phyloP scores from a whole-genome alignment of 2,113 vertebrate genomes.

The Lepidothrix coronata region DNA sequence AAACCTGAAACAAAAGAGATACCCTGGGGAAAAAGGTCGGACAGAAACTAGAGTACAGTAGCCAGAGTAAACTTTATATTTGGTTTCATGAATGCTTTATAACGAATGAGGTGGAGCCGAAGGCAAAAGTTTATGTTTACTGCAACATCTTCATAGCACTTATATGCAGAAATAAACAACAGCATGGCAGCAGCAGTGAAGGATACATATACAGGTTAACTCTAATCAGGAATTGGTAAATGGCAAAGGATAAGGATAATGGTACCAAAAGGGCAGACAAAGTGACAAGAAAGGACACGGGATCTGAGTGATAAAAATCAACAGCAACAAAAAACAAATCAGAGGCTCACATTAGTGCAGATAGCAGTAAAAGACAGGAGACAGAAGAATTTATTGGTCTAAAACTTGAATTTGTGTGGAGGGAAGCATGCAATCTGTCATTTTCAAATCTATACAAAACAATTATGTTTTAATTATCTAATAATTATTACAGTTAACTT shows the following conservation, averaged over 20 bases:
- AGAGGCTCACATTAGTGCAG: neutral
- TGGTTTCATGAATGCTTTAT: neutral
- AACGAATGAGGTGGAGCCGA: neutral
- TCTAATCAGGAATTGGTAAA: neutral
- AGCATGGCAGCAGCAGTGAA: neutral
- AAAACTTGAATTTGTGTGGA: neutral
- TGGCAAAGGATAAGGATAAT: neutral
- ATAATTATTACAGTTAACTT: neutral
- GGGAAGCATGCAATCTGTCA: neutral
- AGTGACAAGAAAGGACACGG: neutral
- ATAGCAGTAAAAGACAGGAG: neutral
- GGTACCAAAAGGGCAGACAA: neutral
- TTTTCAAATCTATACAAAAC: neutral
- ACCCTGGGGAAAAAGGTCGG: neutral
- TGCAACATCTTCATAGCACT: neutral
- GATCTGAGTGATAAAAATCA: neutral
- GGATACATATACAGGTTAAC: neutral
- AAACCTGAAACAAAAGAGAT: neutral
- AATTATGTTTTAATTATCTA: neutral
- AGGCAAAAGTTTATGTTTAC: neutral
- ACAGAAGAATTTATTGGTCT: neutral
- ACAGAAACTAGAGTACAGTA: neutral
- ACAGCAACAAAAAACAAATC: neutral
- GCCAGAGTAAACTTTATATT: neutral
- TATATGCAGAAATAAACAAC: neutral